phyloP scores from a whole-genome alignment of 2,888 invertebrate species.

The Hydrotaea cyrtoneurina region DNA sequence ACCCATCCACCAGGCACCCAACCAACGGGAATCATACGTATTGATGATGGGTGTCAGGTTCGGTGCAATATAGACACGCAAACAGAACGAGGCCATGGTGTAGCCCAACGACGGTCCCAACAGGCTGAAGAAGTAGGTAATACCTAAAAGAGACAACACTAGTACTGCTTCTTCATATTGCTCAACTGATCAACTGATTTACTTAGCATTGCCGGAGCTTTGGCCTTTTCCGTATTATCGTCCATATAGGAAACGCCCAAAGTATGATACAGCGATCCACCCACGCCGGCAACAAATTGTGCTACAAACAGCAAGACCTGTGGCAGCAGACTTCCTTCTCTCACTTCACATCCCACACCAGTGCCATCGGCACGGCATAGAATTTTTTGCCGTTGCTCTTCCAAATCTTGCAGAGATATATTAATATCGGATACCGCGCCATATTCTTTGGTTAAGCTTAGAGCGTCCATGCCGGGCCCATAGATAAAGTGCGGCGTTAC shows the following conservation, averaged over 20 bases:
- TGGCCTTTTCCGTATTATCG: constrained; percentile 86
- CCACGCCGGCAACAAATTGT: constrained; percentile 86
- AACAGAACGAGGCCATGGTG: constrained; percentile 84
- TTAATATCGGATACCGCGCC: constrained; percentile 79
- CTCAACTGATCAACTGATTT: constrained; percentile 73
- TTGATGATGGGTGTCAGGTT: constrained; percentile 84
- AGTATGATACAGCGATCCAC: constrained; percentile 85
- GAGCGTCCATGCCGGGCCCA: constrained; percentile 85
- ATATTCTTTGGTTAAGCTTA: constrained; percentile 84
- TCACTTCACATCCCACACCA: constrained; percentile 78
- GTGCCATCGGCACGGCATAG: constrained; percentile 80
- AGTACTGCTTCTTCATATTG: background rate
- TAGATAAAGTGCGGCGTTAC: constrained; percentile 86
- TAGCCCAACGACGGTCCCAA: constrained; percentile 86
- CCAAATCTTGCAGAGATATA: constrained; percentile 77
- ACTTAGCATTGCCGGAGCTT: constrained; percentile 86
- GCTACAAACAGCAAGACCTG: constrained; percentile 84
- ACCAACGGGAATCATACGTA: constrained; percentile 87
- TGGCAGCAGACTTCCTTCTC: constrained; percentile 83
- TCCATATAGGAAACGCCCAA: constrained; percentile 87
- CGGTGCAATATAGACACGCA: constrained; percentile 85
- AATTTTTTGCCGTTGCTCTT: constrained; percentile 81
- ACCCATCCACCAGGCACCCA: constrained; percentile 91
- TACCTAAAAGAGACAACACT: constrained; percentile 81
- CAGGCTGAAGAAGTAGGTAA: constrained; percentile 85